Conservation (phyloP, 2,888 invertebrate genomes). For the Acrobeloides nanus region DNA sequence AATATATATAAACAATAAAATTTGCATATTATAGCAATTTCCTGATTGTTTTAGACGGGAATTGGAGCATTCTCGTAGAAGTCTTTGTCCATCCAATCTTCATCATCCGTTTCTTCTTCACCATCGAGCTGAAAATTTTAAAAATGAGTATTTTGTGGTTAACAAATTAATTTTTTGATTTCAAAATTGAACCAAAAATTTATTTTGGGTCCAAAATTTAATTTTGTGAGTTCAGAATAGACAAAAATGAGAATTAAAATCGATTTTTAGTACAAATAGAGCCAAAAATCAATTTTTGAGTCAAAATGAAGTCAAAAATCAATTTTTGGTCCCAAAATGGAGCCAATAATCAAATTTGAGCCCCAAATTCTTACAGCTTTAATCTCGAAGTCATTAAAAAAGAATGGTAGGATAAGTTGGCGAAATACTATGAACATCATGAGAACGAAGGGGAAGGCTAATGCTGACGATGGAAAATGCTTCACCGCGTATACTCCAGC, state of each 20-base stretch:
- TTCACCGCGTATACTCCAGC: constrained; percentile 69
- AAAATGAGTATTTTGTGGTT: too few relatives aligned
- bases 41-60: constrained; percentile 24
- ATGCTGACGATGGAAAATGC: constrained; percentile 71
- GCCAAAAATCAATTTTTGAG: not conserved
- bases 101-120: constrained; percentile 32
- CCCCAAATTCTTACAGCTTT: constrained; percentile 31
- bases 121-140: constrained; percentile 41
- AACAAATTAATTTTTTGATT: not conserved
- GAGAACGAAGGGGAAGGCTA: constrained; percentile 87
- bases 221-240: constrained; percentile 1
- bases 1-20: too few relatives aligned
- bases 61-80: constrained; percentile 29
- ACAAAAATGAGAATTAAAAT: not conserved
- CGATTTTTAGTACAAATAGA: not conserved
- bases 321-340: not conserved
- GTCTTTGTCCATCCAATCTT: constrained; percentile 29
- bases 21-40: too few relatives aligned
- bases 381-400: constrained; percentile 35
- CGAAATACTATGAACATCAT: constrained; percentile 78
- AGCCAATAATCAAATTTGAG: not conserved
- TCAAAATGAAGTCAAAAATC: not conserved
- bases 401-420: constrained; percentile 34
- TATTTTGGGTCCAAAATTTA: not conserved
- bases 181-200: too few relatives aligned